Conservation (phyloP, 1,140 invertebrate genomes). For the Zaprionus africanus region DNA sequence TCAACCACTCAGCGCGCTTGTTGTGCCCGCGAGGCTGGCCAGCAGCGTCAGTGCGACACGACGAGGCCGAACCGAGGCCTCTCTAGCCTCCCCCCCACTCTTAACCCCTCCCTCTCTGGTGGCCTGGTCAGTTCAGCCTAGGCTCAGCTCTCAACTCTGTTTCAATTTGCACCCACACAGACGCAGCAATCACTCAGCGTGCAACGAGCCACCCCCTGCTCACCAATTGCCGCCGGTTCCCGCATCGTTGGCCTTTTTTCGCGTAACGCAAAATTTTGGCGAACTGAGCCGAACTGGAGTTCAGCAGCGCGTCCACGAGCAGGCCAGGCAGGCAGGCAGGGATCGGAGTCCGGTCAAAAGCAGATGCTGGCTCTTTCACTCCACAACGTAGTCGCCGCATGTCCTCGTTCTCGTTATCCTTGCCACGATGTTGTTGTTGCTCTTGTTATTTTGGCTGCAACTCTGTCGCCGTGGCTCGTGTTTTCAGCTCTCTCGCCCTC, state of each 20-base stretch:
- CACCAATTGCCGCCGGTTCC: conserved; percentile 30
- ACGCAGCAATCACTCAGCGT: conserved; percentile 66
- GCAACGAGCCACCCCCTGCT: conserved; percentile 28
- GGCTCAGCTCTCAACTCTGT: conserved; percentile 61
- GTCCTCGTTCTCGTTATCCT: conserved; percentile 39
- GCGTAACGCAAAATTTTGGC: conserved; percentile 61
- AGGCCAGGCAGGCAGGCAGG: background rate
- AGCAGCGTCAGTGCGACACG: conserved; percentile 71
- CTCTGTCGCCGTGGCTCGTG: conserved; percentile 43
- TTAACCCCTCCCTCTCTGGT: background rate
- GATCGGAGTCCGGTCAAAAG: conserved; percentile 8
- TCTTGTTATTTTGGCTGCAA: conserved; percentile 51
- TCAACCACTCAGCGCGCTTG: conserved; percentile 74
- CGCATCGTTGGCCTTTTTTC: conserved; percentile 54
- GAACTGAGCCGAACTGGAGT: conserved; percentile 37
- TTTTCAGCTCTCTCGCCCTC: conserved; percentile 25
- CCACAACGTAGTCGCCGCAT: conserved; percentile 18
- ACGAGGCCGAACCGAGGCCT: conserved; percentile 34
- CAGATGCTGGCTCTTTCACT: conserved; percentile 47
- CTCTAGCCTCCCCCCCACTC: background rate
- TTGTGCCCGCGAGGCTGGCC: conserved; percentile 66
- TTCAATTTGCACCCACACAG: conserved; percentile 78
- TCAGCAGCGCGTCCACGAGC: background rate
- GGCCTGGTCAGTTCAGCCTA: conserved; percentile 10
- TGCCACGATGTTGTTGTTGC: conserved; percentile 24